phyloP scores from a whole-genome alignment of 2,797 vertebrate species.

The Pseudocheirus occidentalis region DNA sequence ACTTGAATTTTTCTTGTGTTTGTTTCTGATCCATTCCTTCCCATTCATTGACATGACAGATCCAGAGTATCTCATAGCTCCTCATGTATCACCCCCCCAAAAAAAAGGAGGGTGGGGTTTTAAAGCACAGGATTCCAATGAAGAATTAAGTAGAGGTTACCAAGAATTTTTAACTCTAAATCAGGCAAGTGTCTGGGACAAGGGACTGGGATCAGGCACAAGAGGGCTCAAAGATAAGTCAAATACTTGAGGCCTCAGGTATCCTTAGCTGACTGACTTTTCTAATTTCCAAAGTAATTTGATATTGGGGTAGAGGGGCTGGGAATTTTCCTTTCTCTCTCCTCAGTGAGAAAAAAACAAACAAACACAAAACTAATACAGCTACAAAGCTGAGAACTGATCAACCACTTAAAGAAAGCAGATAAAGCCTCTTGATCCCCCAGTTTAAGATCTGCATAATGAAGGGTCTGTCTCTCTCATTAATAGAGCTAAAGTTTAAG shows the following conservation, averaged over 20 bases:
- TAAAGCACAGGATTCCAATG: not conserved
- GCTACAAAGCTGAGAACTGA: not conserved
- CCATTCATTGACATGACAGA: not conserved
- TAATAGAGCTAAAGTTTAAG: not conserved
- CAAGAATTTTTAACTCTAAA: not conserved
- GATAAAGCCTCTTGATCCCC: not conserved
- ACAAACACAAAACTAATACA: not conserved
- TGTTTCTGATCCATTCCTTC: not conserved
- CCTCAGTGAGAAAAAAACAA: not conserved
- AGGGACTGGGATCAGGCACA: not conserved
- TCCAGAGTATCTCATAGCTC: not conserved
- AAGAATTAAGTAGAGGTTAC: not conserved
- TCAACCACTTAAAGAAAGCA: not conserved
- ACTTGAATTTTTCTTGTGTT: not conserved
- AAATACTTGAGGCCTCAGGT: not conserved
- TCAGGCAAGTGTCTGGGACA: not conserved
- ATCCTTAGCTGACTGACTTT: not conserved
- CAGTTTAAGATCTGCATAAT: not conserved
- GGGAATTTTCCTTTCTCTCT: not conserved
- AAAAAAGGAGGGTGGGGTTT: not conserved
- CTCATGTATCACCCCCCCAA: not conserved
- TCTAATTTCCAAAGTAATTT: not conserved
- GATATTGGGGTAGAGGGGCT: rapidly evolving
- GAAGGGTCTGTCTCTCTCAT: not conserved
- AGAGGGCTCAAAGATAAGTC: not conserved